These are phyloP conservation scores for Megastigmus dorsalis DNA, from an alignment of 2,888 invertebrate genomes.

Conservation along the genomic window DNA sequence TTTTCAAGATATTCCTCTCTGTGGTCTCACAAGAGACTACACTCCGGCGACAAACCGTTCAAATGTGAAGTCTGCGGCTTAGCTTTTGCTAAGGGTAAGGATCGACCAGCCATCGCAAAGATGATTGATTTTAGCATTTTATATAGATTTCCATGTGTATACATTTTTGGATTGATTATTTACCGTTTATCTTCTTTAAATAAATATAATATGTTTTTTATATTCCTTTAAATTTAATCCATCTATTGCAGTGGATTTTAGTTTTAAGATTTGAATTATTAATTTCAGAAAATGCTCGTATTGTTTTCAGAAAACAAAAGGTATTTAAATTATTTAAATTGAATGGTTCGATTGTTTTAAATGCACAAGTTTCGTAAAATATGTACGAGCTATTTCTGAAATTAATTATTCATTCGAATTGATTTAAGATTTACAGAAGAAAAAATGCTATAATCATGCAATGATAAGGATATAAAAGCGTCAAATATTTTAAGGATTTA, in stretches of 20 bases:
- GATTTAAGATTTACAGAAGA: neutral
- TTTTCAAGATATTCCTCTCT: constrained; percentile 90
- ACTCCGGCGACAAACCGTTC: constrained; percentile 89
- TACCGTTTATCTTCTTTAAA: neutral
- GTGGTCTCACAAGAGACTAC: constrained; percentile 92
- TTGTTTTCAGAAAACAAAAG: too few species aligned
- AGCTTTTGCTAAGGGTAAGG: constrained; percentile 86
- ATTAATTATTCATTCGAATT: neutral
- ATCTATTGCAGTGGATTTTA: neutral
- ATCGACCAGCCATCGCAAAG: constrained; percentile 24
- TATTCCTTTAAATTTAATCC: constrained; percentile 5
- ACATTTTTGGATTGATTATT: constrained; percentile 2
- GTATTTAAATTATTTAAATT: neutral
- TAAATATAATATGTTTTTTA: neutral
- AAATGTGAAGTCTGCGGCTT: constrained; percentile 92
- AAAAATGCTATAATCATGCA: neutral
- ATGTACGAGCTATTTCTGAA: too few species aligned
- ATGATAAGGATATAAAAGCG: neutral
- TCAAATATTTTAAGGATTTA: constrained; percentile 17
- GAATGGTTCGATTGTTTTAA: neutral
- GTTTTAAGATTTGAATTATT: too few species aligned
- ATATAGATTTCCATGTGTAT: neutral
- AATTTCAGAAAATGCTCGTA: too few species aligned
- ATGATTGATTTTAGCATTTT: constrained; percentile 14
- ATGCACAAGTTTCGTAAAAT: neutral